These are phyloP conservation scores for Mus pahari DNA, from an alignment of 2,113 vertebrate species.

Conservation along the genomic window DNA sequence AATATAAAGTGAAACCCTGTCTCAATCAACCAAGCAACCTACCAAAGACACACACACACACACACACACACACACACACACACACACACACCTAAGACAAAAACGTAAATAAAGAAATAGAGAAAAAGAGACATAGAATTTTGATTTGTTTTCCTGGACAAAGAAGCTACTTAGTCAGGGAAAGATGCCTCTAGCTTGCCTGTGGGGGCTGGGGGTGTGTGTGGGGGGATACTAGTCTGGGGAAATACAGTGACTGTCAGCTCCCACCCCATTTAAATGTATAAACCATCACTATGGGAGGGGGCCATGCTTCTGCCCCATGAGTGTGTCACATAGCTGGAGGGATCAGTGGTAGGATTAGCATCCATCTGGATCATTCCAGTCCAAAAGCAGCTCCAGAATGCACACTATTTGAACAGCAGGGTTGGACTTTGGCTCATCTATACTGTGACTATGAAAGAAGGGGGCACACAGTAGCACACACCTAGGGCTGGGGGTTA, in stretches of 20 bases:
- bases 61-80: background rate
- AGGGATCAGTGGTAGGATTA: background rate
- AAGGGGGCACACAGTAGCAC: background rate
- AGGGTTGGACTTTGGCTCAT: background rate
- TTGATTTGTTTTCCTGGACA: constrained; percentile 52
- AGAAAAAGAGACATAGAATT: constrained; percentile 29
- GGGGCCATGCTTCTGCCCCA: background rate
- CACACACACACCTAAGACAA: background rate
- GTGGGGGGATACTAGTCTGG: background rate
- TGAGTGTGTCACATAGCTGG: background rate
- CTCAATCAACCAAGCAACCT: background rate
- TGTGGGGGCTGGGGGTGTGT: background rate
- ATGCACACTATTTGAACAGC: background rate
- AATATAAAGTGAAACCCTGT: background rate
- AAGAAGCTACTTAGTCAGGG: constrained; percentile 58
- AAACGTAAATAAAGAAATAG: constrained; percentile 61
- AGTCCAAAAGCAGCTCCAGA: background rate
- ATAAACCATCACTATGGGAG: background rate
- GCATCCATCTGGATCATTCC: background rate
- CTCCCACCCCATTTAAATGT: constrained; percentile 8
- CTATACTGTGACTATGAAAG: background rate
- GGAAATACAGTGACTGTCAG: constrained; percentile 15
- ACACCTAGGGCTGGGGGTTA: too few relatives aligned
- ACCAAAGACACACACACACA: background rate
- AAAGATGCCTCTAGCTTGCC: constrained; percentile 64